Conservation (phyloP, 2,888 invertebrate species). For the Eupithecia tripunctaria region DNA sequence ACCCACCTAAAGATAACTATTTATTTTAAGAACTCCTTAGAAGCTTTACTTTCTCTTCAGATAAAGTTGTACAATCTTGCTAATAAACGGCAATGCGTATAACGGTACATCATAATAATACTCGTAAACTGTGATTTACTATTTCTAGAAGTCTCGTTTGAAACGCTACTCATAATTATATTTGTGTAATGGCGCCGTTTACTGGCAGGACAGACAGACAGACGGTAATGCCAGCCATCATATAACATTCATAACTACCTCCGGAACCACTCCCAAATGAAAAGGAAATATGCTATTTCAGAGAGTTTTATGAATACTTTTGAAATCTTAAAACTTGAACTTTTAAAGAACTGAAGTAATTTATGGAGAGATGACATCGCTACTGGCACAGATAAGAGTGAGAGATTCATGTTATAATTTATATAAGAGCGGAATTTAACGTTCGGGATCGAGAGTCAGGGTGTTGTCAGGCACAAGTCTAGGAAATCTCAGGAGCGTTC, state of each 20-base stretch:
- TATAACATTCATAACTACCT: constrained; percentile 62
- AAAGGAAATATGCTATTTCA: constrained; percentile 54
- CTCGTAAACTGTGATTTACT: constrained; percentile 12
- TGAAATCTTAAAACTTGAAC: no score
- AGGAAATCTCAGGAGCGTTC: constrained; percentile 14
- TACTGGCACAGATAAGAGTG: constrained; percentile 13
- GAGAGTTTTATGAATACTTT: constrained; percentile 40
- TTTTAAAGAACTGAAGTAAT: constrained; percentile 37
- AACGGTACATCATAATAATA: constrained; percentile 15
- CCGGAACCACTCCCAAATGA: constrained; percentile 60
- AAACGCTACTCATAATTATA: constrained; percentile 37
- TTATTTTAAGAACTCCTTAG: not conserved
- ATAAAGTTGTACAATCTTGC: not conserved
- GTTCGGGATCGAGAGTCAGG: not conserved
- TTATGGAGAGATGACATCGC: constrained; percentile 41
- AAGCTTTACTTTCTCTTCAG: not conserved
- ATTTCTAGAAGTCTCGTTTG: constrained; percentile 22
- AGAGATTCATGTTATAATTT: not conserved
- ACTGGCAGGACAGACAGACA: constrained; percentile 35
- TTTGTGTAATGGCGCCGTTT: constrained; percentile 41
- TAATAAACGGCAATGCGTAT: constrained; percentile 13
- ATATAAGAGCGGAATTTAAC: not conserved
- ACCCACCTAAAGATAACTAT: not conserved
- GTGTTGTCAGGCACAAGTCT: not conserved
- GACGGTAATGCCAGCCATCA: constrained; percentile 49